A percentile compares a stretch with the other conserved stretches of the same genome.
Conservation (phyloP, 2,888 invertebrate species). For the Diabrotica balteata region DNA sequence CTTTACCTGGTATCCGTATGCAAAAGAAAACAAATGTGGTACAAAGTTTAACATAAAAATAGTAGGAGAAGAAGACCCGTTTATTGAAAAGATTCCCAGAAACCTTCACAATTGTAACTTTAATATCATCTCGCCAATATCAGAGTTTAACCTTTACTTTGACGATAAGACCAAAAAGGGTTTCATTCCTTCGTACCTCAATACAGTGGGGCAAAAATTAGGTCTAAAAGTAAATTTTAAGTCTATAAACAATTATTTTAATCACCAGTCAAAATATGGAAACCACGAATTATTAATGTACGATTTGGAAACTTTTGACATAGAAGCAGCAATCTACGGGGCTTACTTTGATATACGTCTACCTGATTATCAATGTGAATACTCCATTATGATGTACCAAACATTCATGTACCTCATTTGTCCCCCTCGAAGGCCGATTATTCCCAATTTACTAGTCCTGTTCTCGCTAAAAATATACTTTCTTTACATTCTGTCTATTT, state of each 20-base stretch:
- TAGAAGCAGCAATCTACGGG: background rate
- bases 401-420: background rate
- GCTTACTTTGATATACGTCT: conserved; percentile 1
- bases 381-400: background rate
- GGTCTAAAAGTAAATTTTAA: conserved; percentile 1
- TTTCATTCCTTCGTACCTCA: background rate
- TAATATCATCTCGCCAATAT: background rate
- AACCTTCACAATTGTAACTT: conserved; percentile 2
- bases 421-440: conserved; percentile 7
- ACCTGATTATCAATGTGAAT: conserved; percentile 4
- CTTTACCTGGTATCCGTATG: conserved; percentile 11
- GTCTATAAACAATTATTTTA: background rate
- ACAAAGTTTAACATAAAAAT: conserved; percentile 2
- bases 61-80: conserved; percentile 1
- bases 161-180: conserved; percentile 7
- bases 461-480: conserved; percentile 3
- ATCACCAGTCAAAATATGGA: background rate
- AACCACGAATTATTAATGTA: background rate
- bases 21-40: conserved; percentile 8
- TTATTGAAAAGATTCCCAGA: background rate
- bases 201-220: background rate
- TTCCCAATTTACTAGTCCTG: conserved; percentile 4
- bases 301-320: conserved; percentile 1
- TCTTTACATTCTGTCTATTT: background rate
- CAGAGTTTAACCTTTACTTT: background rate